Conservation (phyloP, 1,140 invertebrate genomes). For the Leptinotarsa lineolata region DNA sequence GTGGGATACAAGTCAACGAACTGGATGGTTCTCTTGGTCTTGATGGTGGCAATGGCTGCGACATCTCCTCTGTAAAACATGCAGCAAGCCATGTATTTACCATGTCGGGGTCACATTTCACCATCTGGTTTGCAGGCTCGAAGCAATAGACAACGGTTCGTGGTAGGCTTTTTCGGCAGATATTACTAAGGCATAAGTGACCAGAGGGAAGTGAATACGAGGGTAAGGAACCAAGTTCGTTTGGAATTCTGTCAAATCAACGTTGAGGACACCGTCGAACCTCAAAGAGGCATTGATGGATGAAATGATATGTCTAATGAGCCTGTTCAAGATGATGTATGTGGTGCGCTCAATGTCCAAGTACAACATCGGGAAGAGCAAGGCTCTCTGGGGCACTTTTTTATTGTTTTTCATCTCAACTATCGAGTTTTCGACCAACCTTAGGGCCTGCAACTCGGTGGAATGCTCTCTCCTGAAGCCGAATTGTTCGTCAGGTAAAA, state of each 20-base stretch:
- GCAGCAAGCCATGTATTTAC: slow-evolving; percentile 75
- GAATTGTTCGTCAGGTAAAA: too few relatives aligned
- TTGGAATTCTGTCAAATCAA: slow-evolving; percentile 82
- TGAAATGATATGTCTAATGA: slow-evolving; percentile 73
- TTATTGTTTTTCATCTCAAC: too few relatives aligned
- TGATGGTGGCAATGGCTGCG: slow-evolving; percentile 77
- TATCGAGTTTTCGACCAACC: too few relatives aligned
- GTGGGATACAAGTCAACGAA: slow-evolving; percentile 74
- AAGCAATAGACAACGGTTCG: slow-evolving; percentile 62
- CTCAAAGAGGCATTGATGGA: slow-evolving; percentile 76
- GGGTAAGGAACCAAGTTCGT: slow-evolving; percentile 70
- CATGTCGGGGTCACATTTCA: slow-evolving; percentile 69
- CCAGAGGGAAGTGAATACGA: slow-evolving; percentile 72
- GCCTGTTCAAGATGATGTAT: slow-evolving; percentile 66
- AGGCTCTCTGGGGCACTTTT: too few relatives aligned
- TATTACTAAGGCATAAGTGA: slow-evolving; percentile 69
- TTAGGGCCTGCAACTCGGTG: too few relatives aligned
- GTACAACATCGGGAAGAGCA: too few relatives aligned
- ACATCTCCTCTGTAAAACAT: slow-evolving; percentile 69
- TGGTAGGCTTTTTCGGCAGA: slow-evolving; percentile 67
- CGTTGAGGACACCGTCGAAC: slow-evolving; percentile 77
- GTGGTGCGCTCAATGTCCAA: slow-evolving; percentile 66
- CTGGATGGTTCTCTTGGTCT: slow-evolving; percentile 66
- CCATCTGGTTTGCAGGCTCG: slow-evolving; percentile 56
- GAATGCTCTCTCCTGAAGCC: too few relatives aligned